Percentiles rank a stretch among this genome's conserved stretches.
phyloP scores from a whole-genome alignment of 2,113 vertebrate species.

The Lepus timidus region DNA sequence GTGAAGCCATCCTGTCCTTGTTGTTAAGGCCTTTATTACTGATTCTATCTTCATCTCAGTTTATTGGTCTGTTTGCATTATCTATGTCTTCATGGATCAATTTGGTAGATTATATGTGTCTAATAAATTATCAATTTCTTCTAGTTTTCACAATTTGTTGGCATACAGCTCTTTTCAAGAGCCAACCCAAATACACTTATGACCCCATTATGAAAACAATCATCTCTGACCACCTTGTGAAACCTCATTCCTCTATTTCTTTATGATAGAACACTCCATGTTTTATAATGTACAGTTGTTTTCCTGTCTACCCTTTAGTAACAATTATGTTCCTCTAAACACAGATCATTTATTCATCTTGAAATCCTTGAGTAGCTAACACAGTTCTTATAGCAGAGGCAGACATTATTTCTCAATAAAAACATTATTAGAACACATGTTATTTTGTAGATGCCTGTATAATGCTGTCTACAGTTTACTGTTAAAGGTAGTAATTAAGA shows the following conservation, averaged over 20 bases:
- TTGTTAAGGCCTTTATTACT: too few species aligned
- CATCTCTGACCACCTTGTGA: background rate
- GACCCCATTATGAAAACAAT: fast-evolving
- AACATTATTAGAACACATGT: background rate
- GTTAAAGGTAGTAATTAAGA: background rate
- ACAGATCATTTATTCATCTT: background rate
- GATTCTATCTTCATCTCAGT: too few species aligned
- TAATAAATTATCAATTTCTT: too few species aligned
- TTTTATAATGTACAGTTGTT: background rate
- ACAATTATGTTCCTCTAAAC: background rate
- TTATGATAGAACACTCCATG: background rate
- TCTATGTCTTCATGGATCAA: too few species aligned
- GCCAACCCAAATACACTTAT: background rate
- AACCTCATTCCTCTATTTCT: background rate
- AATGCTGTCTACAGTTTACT: background rate
- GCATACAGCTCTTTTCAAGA: background rate
- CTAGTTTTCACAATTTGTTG: too few species aligned
- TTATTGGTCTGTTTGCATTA: too few species aligned
- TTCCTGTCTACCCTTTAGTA: background rate
- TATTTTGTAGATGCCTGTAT: background rate
- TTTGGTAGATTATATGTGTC: too few species aligned
- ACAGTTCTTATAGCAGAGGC: background rate
- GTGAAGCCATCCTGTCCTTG: too few species aligned
- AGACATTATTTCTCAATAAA: background rate
- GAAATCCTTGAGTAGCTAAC: background rate